Base-by-base conservation (phyloP, 1,140 invertebrate genomes). In the Leptopilina boulardi region DNA sequence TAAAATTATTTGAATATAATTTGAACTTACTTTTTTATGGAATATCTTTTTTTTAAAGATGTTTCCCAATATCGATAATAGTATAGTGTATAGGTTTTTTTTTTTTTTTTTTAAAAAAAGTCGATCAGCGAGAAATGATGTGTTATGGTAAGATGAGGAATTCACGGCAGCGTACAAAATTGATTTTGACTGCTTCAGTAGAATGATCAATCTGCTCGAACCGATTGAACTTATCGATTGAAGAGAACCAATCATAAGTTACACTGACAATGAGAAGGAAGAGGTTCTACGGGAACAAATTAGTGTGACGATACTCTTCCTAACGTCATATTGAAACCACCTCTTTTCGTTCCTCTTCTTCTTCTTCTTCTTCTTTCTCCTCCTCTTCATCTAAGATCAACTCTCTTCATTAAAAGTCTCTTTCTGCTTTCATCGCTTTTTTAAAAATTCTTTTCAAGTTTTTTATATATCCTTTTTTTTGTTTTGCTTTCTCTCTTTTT, bases 101-200 rank as follows among this genome's bases (percentile, higher is more conserved):
- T n/a, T n/a, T n/a, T n/a, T n/a, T n/a, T n/a, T n/a, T 18, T n/a
- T 51, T 18, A 2, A 51, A 30, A 66, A 66, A 30, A 66, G 59
- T 34, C 59, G 23, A 66, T 66, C 23, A 66, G 15, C 59, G 26
- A 30, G 26, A 13, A 66, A 30, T 66, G 21, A 66, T 47, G 54
- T 23, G 70, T 34, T 59, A 76, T 38, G 56, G 47, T 41, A 79
- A 80, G 81, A 84, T 81, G 76, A 83, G 47, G 76, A 81, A 82
- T 84, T 85, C 80, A 84, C 79, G 79, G 26, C 23, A 26, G 59
- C 59, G 26, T 66, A 23, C 23, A 66, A 66, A 23, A 66, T 66
- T 30, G 59, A 66, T 66, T 66, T 66, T n/a, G 26, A 56, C 80
- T 44, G 82, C 82, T 81, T 85, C 71, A 71, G 77, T 80, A 70